Conservation (phyloP, 2,888 invertebrate species). For the Eilema depressum region DNA sequence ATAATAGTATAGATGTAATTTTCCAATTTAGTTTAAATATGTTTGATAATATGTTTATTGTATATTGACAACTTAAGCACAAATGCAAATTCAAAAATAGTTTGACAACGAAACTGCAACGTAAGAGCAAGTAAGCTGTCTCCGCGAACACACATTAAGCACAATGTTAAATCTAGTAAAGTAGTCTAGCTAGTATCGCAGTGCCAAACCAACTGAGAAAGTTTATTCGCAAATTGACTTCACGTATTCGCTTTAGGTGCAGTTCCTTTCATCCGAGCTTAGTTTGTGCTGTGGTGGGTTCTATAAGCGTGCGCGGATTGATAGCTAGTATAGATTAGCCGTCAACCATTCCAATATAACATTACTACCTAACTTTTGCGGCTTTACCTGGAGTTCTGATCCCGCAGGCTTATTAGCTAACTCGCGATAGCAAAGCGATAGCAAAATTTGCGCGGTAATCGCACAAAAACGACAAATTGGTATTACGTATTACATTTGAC, state of each 20-base stretch:
- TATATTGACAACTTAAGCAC: conserved; percentile 9
- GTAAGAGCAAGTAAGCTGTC: conserved; percentile 58
- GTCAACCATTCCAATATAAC: too few species aligned
- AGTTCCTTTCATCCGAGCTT: conserved; percentile 83
- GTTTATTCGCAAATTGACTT: conserved; percentile 86
- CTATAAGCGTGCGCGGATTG: conserved; percentile 48
- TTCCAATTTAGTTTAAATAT: too few species aligned
- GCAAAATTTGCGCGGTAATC: too few species aligned
- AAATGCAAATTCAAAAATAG: conserved; percentile 45
- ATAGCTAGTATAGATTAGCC: not conserved
- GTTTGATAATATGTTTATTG: not conserved
- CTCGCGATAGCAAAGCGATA: too few species aligned
- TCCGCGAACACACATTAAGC: conserved; percentile 69
- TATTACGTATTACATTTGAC: too few species aligned
- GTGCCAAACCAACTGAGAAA: conserved; percentile 77
- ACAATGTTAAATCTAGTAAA: conserved; percentile 70
- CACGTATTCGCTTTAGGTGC: conserved; percentile 85
- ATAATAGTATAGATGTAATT: too few species aligned
- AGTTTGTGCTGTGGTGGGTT: conserved; percentile 59
- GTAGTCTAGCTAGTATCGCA: conserved; percentile 58
- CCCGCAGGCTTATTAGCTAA: too few species aligned
- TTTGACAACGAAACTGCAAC: conserved; percentile 51
- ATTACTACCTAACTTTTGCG: too few species aligned
- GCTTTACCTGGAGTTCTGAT: too few species aligned
- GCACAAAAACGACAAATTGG: too few species aligned